Evolutionary conservation across 2,888 invertebrate genomes (phyloP), one percentile per base, ranked within the genome.

Genomic region (Tetragnatha montana): DNA sequence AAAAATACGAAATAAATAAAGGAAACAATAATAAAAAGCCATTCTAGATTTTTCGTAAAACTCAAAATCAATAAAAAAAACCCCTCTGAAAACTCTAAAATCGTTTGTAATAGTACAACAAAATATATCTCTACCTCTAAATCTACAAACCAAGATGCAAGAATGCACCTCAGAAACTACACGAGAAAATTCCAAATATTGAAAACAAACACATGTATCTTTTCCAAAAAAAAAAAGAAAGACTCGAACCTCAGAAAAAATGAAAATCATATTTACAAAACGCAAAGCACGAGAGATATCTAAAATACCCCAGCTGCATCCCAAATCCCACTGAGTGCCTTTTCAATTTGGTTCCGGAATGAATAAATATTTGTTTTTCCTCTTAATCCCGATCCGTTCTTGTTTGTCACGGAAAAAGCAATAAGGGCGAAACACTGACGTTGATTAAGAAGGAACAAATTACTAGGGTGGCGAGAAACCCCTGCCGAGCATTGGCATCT

Each of bases 401-500:
- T 79, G 78, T 85, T 85, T 85, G 85, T 85, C 76, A 79, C 85
- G 6, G 35, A 69, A 68, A n/a, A 51, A 85, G 85, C 79, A 85
- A 85, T 78, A 85, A 85, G 78, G 22, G 79, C 19, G 78, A 8
- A 51, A 50, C 35, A 69, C 71, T 85, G 85, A 85, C 85, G 85
- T 85, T 85, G 85, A 85, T 85, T 85, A 85, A 85, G 79, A 85
- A 85, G 85, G 50, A 79, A 51, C 70, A 85, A 85, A 85, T 85
- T 85, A 85, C 71, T 69, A 35, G 3, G 47, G 76, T n/a, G 10
- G n/a, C 73, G 21, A 51, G 22, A n/a, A 51, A 51, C 75, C n/a
- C 14, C n/a, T 47, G 21, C 49, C 21, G 50, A 69, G 76, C 47
- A 10, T 70, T 21, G 12, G 14, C 51, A 3, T 68, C 3, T 47